These are phyloP conservation scores for Remorina albescens DNA, from an alignment of 2,797 vertebrate genomes.

Conservation along the genomic window DNA sequence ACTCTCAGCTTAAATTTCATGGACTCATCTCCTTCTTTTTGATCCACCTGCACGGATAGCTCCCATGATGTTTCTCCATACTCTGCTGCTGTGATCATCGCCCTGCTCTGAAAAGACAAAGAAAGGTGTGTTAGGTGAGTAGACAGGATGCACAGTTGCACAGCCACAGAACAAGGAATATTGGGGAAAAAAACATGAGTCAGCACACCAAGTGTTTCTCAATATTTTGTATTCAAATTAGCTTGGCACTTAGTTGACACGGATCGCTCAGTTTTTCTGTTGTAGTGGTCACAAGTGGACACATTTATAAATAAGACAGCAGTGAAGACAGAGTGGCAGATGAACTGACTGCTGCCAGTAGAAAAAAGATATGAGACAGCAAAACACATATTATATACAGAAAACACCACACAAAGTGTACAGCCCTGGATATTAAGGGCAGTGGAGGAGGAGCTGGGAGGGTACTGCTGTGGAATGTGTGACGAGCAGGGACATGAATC, in stretches of 20 bases:
- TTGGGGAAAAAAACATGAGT: constrained; percentile 29
- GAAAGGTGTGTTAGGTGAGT: constrained; percentile 10
- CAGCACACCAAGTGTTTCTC: constrained; percentile 54
- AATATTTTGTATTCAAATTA: constrained; percentile 49
- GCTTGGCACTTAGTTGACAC: constrained; percentile 35
- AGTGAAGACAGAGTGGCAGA: constrained; percentile 29
- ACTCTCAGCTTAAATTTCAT: constrained; percentile 86
- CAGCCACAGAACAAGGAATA: not conserved
- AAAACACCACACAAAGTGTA: constrained; percentile 6
- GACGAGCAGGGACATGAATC: constrained; percentile 83
- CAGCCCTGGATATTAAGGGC: constrained; percentile 5
- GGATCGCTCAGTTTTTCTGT: constrained; percentile 17
- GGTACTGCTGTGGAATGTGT: constrained; percentile 79
- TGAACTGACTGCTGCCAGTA: constrained; percentile 17
- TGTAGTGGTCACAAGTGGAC: not conserved
- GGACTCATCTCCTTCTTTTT: constrained; percentile 79
- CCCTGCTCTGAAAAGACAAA: constrained; percentile 46
- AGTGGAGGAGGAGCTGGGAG: constrained; percentile 55
- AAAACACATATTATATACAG: constrained; percentile 17
- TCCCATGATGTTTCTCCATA: constrained; percentile 91
- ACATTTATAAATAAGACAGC: constrained; percentile 60
- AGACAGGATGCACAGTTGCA: not conserved
- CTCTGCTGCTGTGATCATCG: constrained; percentile 87
- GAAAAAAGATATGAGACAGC: constrained; percentile 35
- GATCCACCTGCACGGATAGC: constrained; percentile 89